Evolutionary conservation across 2,888 invertebrate genomes (phyloP), one percentile per base, ranked within the genome.

Genomic region (Pachydiplax longipennis): DNA sequence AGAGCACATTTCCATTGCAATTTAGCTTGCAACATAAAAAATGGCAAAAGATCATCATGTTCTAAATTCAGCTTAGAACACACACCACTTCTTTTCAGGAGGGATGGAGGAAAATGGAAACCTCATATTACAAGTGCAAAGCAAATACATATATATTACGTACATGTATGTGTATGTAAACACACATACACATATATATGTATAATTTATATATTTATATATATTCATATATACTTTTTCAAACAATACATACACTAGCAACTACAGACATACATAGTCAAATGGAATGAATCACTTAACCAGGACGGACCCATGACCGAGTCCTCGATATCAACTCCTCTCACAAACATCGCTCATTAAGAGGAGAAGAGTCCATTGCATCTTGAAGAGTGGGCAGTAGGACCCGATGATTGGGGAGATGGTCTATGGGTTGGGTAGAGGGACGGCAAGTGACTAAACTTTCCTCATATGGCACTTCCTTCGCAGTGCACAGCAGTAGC

Each of bases 271-370:
- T 37, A 87, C 37, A 87, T 61, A 87, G 61, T 83, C 61, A 87
- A 87, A 87, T 87, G 87, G 87, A 87, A 87, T 87, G 87, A 87
- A 87, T 87, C 87, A 87, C 87, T 87, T 87, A 87, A 87, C 35
- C 87, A 87, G 87, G 87, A 87, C 87, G 87, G 87, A 87, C 87
- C 87, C 87, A 87, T 61, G 87, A 87, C 87, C 87, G 87, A 87
- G 37, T 65, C 65, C 83, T 83, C 83, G 83, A 83, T 83, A 15
- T n/a, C 87, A 37, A 87, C 87, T 87, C 87, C 87, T 87, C 87
- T n/a, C 35, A 61, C 61, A 61, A 83, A 83, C 37, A 87, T n/a
- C 37, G 61, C 61, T 87, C n/a, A 37, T 4, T 37, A 37, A 13
- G 87, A 87, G 87, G 87, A 87, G 65, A 87, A 87, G 87, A 37